These are phyloP conservation scores for Epirrita christyi DNA, from an alignment of 2,888 invertebrate species.

Conservation along the genomic window DNA sequence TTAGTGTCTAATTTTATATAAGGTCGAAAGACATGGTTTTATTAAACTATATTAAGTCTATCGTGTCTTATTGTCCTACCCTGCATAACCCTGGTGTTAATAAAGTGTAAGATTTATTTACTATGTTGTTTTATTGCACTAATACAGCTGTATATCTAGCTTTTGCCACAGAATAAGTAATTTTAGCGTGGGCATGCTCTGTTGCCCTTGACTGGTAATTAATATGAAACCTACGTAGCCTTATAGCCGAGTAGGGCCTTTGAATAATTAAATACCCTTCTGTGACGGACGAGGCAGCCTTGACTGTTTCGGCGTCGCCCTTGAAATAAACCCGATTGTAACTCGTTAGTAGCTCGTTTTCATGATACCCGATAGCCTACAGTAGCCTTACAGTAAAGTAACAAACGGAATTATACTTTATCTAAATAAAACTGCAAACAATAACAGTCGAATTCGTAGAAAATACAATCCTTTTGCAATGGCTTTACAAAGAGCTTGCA, in stretches of 20 bases:
- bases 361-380: slow-evolving; percentile 14
- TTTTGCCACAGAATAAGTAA: slow-evolving; percentile 36
- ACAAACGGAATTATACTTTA: no score
- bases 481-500: no score
- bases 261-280: slow-evolving; percentile 39
- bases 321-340: slow-evolving; percentile 27
- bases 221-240: slow-evolving; percentile 40
- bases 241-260: slow-evolving; percentile 33
- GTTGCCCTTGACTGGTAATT: slow-evolving; percentile 39
- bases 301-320: slow-evolving; percentile 35
- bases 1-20: slow-evolving; percentile 54
- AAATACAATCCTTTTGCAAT: no score
- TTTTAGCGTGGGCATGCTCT: slow-evolving; percentile 37
- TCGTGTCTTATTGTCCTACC: slow-evolving; percentile 52
- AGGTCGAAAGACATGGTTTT: slow-evolving; percentile 45
- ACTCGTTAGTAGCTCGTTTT: slow-evolving; percentile 23
- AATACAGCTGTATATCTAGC: slow-evolving; percentile 59
- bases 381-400: background rate
- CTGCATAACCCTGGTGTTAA: slow-evolving; percentile 57
- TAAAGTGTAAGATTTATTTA: slow-evolving; percentile 59
- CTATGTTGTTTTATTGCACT: slow-evolving; percentile 74
- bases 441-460: no score
- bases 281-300: slow-evolving; percentile 28
- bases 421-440: no score
- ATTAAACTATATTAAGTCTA: slow-evolving; percentile 60